Evolutionary conservation across 2,797 vertebrate genomes (phyloP), one percentile per base, ranked within the genome.

Genomic region (Poecilia velifera): DNA sequence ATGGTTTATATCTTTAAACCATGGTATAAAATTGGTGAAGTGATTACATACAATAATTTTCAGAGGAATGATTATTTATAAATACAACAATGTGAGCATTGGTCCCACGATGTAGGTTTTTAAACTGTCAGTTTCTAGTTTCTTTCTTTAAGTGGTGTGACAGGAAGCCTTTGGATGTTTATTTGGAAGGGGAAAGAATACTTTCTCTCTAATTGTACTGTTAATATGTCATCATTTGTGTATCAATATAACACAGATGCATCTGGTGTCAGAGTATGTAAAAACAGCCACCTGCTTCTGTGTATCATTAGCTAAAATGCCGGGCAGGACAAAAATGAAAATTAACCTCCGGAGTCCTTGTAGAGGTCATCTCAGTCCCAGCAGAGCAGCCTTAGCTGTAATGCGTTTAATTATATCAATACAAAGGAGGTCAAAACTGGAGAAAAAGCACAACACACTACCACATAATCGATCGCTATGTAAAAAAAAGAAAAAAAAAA

Each of bases 251-350:
- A 46, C 68, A 71, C 68, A 45, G 41, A 46, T 45, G 41, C 43
- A 46, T 14, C 68, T 28, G 43, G 79, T 83, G 76, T 86, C n/a
- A 80, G 82, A 84, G 77, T 49, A 86, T 87, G 86, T 84, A 72
- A 83, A 72, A 74, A 76, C 59, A 80, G 86, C 72, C 22, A 71
- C 68, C 68, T 71, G 68, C 41, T 71, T 28, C 68, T 71, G 25
- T 46, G 41, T 71, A 46, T 71, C 41, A 45, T 45, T 45, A 46
- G 68, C 5, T 71, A 45, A 71, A 46, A 71, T 46, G 68, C 41
- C 62, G 0, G 77, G 22, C 49, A 41, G 28, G 28, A 62, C 71
- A 51, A 74, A 79, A 87, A 80, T 73, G 41, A 64, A 62, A 66
- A 73, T 46, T 49, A 80, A 39, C 28, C 57, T 68, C 80, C 85